Evolutionary conservation across 2,797 vertebrate species (phyloP).

Genomic region (Hirundo rustica): DNA sequence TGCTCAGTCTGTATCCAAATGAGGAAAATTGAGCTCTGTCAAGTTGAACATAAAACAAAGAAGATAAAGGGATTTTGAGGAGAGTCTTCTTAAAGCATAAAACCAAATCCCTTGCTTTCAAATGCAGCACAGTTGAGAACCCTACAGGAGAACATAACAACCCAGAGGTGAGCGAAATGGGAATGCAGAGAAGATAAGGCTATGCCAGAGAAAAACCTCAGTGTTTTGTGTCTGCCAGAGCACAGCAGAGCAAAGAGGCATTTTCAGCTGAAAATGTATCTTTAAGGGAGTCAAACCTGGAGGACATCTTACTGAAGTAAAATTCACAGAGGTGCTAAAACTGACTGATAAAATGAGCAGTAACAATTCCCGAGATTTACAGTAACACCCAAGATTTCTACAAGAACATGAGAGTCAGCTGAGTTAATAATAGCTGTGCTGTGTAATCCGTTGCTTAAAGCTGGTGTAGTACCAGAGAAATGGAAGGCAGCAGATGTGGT

Average conservation of each 20-base stretch:
- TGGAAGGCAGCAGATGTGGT: neutral
- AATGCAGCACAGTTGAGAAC: neutral
- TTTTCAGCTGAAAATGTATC: neutral
- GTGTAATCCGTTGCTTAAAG: neutral
- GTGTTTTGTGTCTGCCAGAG: neutral
- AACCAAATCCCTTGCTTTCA: neutral
- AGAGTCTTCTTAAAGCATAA: neutral
- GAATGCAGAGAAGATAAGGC: neutral
- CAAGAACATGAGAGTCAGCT: neutral
- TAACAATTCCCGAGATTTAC: neutral
- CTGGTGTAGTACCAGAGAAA: neutral
- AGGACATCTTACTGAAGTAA: neutral
- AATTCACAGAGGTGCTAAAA: neutral
- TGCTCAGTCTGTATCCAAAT: neutral
- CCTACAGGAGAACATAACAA: neutral
- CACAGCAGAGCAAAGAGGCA: neutral
- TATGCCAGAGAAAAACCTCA: neutral
- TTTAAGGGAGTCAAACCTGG: neutral
- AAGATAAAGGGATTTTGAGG: neutral
- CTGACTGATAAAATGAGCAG: neutral
- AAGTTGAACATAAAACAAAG: neutral
- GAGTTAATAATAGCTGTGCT: neutral
- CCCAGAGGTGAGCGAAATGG: neutral
- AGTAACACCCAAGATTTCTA: neutral
- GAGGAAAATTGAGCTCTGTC: neutral